phyloP scores from a whole-genome alignment of 2,888 invertebrate species.

The Epistrophe grossulariae region DNA sequence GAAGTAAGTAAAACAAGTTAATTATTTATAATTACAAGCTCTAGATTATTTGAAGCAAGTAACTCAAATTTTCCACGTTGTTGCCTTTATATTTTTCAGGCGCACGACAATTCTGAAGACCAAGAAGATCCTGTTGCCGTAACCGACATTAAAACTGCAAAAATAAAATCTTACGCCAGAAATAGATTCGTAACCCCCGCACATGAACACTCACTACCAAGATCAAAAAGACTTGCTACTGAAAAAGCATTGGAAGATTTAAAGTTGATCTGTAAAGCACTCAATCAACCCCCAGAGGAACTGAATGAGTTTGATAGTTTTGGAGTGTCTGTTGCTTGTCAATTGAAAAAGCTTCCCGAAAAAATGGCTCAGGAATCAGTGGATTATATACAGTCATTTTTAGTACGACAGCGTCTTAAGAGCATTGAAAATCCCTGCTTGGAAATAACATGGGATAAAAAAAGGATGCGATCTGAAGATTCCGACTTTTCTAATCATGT shows the following conservation, averaged over 20 bases:
- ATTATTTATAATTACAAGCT: no score
- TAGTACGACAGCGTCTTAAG: neutral
- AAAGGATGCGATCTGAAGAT: neutral
- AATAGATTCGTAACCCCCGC: neutral
- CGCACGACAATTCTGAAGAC: neutral
- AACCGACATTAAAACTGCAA: neutral
- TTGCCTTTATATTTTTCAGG: neutral
- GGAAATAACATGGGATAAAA: neutral
- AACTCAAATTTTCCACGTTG: no score
- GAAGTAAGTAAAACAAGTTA: neutral
- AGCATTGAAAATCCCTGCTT: neutral
- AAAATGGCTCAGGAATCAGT: constrained; percentile 5
- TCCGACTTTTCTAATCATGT: neutral
- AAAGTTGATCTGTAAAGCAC: neutral
- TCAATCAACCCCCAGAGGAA: neutral
- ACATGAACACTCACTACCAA: neutral
- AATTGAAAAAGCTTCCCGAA: constrained; percentile 12
- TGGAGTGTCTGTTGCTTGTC: neutral
- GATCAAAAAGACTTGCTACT: neutral
- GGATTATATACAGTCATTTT: constrained; percentile 6
- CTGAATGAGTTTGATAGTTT: constrained; percentile 2
- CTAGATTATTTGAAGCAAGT: no score
- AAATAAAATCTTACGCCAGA: neutral
- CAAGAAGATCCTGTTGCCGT: neutral
- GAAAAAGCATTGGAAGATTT: constrained; percentile 8